Conservation (phyloP, 2,113 vertebrate species). For the Stictonetta naevosa region DNA sequence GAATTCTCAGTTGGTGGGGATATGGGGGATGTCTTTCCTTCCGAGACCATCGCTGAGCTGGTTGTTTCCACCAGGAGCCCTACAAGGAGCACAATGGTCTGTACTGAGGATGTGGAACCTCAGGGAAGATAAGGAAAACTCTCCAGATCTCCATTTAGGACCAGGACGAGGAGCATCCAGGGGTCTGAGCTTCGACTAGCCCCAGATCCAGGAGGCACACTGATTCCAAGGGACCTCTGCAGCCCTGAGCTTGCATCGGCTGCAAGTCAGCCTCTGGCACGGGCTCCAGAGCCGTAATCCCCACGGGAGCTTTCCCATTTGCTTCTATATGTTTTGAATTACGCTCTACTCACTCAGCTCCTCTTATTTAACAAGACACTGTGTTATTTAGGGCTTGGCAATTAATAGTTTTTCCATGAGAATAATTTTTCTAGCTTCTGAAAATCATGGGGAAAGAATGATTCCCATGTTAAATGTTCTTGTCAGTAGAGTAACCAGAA, state of each 20-base stretch:
- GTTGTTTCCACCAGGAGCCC: background rate
- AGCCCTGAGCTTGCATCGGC: background rate
- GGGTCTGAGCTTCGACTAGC: background rate
- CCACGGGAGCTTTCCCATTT: background rate
- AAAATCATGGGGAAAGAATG: background rate
- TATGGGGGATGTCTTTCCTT: fast-evolving
- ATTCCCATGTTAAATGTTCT: background rate
- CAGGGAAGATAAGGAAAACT: fast-evolving
- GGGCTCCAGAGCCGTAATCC: background rate
- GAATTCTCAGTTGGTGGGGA: fast-evolving
- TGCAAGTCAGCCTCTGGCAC: background rate
- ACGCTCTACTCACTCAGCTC: fast-evolving
- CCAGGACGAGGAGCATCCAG: background rate
- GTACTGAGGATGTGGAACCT: background rate
- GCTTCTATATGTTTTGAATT: background rate
- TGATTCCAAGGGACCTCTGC: background rate
- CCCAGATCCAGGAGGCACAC: background rate
- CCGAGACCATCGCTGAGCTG: background rate
- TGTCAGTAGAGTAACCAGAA: background rate
- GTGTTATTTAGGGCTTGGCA: background rate
- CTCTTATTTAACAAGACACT: background rate
- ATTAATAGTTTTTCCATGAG: background rate
- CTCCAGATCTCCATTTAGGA: background rate
- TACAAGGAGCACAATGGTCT: background rate
- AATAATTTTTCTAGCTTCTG: background rate